Conservation (phyloP, 1,140 invertebrate genomes). For the Euura saliciscinereae region DNA sequence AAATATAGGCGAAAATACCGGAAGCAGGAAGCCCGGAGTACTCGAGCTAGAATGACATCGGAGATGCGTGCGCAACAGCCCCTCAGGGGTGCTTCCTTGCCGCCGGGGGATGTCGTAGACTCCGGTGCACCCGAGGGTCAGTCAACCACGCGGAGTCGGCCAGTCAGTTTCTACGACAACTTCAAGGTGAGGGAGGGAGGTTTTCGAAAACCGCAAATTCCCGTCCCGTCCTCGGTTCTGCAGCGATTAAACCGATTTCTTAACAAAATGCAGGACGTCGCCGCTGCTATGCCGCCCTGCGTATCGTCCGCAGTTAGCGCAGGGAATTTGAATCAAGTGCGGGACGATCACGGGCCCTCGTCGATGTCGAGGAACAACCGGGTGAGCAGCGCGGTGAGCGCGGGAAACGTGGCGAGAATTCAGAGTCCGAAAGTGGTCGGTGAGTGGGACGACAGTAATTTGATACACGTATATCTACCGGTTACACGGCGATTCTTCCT, state of each 20-base stretch:
- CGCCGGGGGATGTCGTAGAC: not conserved
- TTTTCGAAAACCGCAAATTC: not conserved
- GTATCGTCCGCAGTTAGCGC: slow-evolving; percentile 50
- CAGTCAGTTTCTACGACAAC: slow-evolving; percentile 58
- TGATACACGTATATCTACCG: not conserved
- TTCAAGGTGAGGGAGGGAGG: slow-evolving; percentile 41
- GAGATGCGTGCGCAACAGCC: slow-evolving; percentile 3
- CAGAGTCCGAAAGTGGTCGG: slow-evolving; percentile 43
- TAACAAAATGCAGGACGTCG: slow-evolving; percentile 34
- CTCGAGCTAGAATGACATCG: slow-evolving; percentile 1
- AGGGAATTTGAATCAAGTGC: slow-evolving; percentile 50
- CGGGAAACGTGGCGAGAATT: slow-evolving; percentile 49
- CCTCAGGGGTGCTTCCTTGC: not conserved
- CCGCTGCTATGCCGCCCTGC: slow-evolving; percentile 45
- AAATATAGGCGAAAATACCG: not conserved
- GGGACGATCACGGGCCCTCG: slow-evolving; percentile 37
- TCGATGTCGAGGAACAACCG: slow-evolving; percentile 34
- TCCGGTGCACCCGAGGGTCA: slow-evolving; percentile 30
- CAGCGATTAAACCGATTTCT: not conserved
- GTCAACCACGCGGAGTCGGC: slow-evolving; percentile 50
- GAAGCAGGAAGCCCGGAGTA: not conserved
- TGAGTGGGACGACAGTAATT: slow-evolving; percentile 21
- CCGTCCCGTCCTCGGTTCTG: not conserved
- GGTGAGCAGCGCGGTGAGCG: slow-evolving; percentile 44
- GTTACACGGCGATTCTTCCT: no score